Percentiles rank a stretch among this genome's conserved stretches.
These are phyloP conservation scores for Dinoponera quadriceps DNA, from an alignment of 1,140 invertebrate species.

Conservation along the genomic window DNA sequence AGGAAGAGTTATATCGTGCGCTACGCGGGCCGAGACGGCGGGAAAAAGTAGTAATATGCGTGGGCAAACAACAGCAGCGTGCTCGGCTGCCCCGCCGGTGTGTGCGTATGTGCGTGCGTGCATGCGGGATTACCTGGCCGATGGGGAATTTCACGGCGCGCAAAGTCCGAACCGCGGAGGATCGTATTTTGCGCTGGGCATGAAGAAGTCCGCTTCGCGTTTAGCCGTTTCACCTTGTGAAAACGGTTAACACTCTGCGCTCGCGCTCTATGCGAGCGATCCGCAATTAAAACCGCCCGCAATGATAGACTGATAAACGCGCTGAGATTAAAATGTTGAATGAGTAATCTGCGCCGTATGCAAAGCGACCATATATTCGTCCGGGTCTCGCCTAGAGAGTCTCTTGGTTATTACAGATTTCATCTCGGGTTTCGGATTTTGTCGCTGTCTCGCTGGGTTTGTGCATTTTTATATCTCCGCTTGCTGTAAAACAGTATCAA, in stretches of 20 bases:
- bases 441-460: no score
- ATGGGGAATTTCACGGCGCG: conserved; percentile 53
- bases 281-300: background rate
- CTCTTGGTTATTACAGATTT: no score
- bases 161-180: conserved; percentile 29
- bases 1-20: conserved; percentile 46
- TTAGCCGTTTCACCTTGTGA: conserved; percentile 38
- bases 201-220: conserved; percentile 27
- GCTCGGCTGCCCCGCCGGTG: background rate
- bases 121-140: conserved; percentile 37
- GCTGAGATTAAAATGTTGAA: background rate
- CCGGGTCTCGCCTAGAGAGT: no score
- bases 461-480: no score
- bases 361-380: no score
- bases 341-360: no score
- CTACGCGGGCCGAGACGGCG: background rate
- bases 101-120: conserved; percentile 12
- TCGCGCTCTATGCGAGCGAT: background rate
- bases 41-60: conserved; percentile 62
- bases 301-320: background rate
- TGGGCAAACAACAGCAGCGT: conserved; percentile 61
- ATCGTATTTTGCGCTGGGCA: conserved; percentile 49
- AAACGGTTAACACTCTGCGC: conserved; percentile 34
- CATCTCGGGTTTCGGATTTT: no score
- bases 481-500: no score